Percentiles rank a stretch among this genome's conserved stretches.
phyloP scores from a whole-genome alignment of 2,888 invertebrate genomes.

The Melinopterus prodromus region DNA sequence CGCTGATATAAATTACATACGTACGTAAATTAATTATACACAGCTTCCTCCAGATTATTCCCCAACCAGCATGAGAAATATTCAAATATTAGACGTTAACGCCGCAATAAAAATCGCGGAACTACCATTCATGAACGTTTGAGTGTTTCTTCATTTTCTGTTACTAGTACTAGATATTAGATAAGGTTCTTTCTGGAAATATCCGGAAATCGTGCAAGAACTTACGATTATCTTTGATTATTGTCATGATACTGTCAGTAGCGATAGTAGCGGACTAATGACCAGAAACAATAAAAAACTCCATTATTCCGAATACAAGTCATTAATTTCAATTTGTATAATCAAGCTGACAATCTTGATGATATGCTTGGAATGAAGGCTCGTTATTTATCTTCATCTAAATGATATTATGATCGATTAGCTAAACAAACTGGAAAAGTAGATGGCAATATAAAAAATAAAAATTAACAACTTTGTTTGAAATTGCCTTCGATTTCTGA shows the following conservation, averaged over 20 bases:
- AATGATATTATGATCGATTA: not conserved
- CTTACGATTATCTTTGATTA: not conserved
- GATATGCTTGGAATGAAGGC: not conserved
- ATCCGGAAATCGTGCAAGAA: too few relatives aligned
- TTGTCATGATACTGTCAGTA: not conserved
- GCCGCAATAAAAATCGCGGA: not conserved
- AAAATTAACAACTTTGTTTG: too few relatives aligned
- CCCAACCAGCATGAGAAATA: not conserved
- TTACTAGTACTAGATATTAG: too few relatives aligned
- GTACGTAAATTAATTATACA: not conserved
- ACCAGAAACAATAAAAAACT: not conserved
- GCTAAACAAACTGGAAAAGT: not conserved
- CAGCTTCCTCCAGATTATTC: not conserved
- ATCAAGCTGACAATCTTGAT: not conserved
- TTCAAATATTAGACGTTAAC: not conserved
- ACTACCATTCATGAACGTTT: too few relatives aligned
- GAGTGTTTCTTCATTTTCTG: too few relatives aligned
- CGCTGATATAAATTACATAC: not conserved
- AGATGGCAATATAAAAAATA: not conserved
- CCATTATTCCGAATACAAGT: too few relatives aligned
- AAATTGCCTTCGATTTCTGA: too few relatives aligned
- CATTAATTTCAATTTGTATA: not conserved
- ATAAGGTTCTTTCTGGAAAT: too few relatives aligned
- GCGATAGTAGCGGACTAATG: not conserved
- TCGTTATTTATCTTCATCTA: not conserved